Base-by-base conservation (phyloP, 1,140 invertebrate species). In the Calephelis virginiensis region DNA sequence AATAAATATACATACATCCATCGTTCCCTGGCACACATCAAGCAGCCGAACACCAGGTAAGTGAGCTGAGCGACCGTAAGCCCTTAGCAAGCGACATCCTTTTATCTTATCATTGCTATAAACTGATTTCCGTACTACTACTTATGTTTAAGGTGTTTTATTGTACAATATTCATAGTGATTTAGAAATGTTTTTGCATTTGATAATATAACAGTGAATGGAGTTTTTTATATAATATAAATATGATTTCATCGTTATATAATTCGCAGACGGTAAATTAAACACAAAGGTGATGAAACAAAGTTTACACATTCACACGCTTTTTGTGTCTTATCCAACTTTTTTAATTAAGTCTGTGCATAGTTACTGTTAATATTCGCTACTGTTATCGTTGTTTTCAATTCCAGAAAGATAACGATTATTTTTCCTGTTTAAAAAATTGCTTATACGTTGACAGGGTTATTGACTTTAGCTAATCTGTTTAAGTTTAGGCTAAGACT, bases 1-100 rank as follows among this genome's bases (percentile, higher is more conserved):
- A 76, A 79, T 84, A 86, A 82, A 82, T 85, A 86, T 79, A 76
- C 47, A 66, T 53, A 10, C 45, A 28, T 64, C 49, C 67, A 40
- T 46, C 61, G 47, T 47, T 49, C 28, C 38, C 50, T 68, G 73
- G 61, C 62, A 69, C 50, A 80, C 68, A 78, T 77, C 28, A 69
- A 73, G 59, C 67, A 71, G 61, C 73, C 67, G 74, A 82, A 77
- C 56, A 72, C 60, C 65, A 53, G 69, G 71, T 68, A 49, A 43
- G 68, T 61, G 60, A 37, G 68, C 63, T 40, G 49, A 64, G 73
- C 61, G 63, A 71, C 70, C 67, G 53, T 59, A 56, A 61, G 61
- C 71, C 49, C 64, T 47, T 11, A n/a, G 62, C 71, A 86, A 84
- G 86, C 86, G 56, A 73, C 68, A 37, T 12, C 10, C 53, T 28